Evolutionary conservation across 2,113 vertebrate genomes (phyloP), one percentile per base, ranked within the genome.

Genomic region (Mesoclemmys tuberculata): DNA sequence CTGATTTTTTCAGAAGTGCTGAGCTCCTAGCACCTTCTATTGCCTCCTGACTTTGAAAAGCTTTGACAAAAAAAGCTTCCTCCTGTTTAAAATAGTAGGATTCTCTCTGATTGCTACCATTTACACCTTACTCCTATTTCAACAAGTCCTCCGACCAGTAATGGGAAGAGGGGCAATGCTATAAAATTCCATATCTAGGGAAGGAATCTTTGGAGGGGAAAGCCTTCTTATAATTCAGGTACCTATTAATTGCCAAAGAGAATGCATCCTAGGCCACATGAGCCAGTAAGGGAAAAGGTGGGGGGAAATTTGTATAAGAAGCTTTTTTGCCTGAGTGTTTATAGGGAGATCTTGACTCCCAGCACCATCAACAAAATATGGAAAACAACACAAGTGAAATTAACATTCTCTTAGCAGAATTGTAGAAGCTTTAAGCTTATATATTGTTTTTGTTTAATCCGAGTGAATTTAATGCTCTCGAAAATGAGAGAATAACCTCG

Each of bases 191-290:
- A 93, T 89, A 92, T 82, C 88, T 80, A 94, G 85, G 58, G 89
- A 94, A 31, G 86, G 13, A 5, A 44, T 38, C 55, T 92, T 92
- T 95, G 92, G 86, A 95, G 85, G 77, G 88, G 27, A 58, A 71
- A 24, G 7, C 91, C 91, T 90, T 52, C 48, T 97, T 97, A 88
- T 88, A 93, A 93, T 78, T 94, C n/a, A 38, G 93, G 38, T 81
- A 38, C 75, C 89, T 80, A 95, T 93, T 31, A 86, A 22, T 44
- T 97, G 93, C 95, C 95, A 97, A 97, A 92, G 77, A 95, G 18
- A 94, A 81, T 83, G 95, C 77, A 71, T 91, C 89, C 96, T 4
- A 46, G 16, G 21, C 41, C 61, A 81, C 75, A 92, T 91, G 92
- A 94, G 84, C 56, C 80, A 94, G 96, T 90, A 90, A 44, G 80